These are phyloP conservation scores for Calameuta pallipes DNA, from an alignment of 2,888 invertebrate species.

Conservation along the genomic window DNA sequence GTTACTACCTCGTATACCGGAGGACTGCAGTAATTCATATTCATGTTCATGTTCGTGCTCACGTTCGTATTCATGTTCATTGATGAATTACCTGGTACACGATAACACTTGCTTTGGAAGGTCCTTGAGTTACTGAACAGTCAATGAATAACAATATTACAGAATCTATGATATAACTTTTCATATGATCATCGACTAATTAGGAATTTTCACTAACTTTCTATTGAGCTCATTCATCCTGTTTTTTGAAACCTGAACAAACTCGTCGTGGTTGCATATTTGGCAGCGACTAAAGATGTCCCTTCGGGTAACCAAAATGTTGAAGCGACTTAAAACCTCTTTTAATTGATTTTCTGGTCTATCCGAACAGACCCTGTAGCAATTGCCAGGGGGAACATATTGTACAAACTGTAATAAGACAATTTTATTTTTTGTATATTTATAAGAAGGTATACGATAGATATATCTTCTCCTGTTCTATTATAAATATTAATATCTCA, in stretches of 20 bases:
- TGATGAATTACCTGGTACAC: conserved; percentile 2
- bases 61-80: background rate
- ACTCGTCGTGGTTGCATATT: conserved; percentile 68
- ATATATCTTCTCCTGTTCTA: background rate
- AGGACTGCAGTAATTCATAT: conserved; percentile 5
- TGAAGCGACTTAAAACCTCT: conserved; percentile 76
- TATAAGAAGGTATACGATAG: background rate
- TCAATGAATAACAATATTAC: background rate
- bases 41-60: background rate
- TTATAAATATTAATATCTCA: conserved; percentile 40
- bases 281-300: conserved; percentile 81
- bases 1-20: background rate
- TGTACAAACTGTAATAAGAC: conserved; percentile 49
- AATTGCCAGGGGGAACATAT: conserved; percentile 70
- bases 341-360: conserved; percentile 73
- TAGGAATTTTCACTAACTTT: conserved; percentile 28
- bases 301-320: conserved; percentile 72
- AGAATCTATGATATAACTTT: background rate
- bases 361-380: conserved; percentile 71
- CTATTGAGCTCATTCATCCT: conserved; percentile 61
- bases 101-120: conserved; percentile 11
- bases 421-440: background rate
- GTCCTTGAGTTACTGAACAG: conserved; percentile 13
- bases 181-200: background rate
- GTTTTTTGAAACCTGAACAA: conserved; percentile 63